Evolutionary conservation across 2,797 vertebrate species (phyloP).

Genomic region (Nasua narica): DNA sequence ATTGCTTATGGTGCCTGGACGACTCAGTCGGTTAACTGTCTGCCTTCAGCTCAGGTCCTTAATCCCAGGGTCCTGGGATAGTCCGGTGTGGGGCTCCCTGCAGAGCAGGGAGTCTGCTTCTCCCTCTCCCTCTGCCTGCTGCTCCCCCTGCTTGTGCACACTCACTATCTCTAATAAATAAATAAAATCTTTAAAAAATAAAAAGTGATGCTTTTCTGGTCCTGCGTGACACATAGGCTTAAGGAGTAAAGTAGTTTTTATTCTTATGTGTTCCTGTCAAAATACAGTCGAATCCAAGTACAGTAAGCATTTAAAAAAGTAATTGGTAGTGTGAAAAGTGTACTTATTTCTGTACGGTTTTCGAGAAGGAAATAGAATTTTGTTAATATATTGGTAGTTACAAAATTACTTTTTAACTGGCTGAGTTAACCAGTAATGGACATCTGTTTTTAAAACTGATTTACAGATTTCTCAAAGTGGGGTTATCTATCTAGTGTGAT

Average conservation of each 20-base stretch:
- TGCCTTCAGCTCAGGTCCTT: too few relatives aligned
- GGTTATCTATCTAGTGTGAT: neutral
- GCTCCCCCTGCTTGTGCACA: too few relatives aligned
- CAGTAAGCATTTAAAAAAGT: slow-evolving; percentile 1
- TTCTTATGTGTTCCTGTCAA: neutral
- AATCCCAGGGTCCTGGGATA: too few relatives aligned
- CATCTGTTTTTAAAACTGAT: neutral
- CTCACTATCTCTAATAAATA: too few relatives aligned
- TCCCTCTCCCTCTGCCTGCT: too few relatives aligned
- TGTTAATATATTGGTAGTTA: neutral
- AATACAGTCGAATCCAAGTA: slow-evolving; percentile 7
- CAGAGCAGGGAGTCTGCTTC: too few relatives aligned
- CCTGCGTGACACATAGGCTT: neutral
- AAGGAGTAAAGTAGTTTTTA: neutral
- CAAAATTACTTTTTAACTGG: slow-evolving; percentile 17
- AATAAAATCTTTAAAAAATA: too few relatives aligned
- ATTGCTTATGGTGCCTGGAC: neutral
- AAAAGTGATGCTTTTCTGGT: neutral
- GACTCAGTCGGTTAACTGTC: too few relatives aligned
- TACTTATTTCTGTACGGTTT: neutral
- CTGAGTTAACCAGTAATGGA: neutral
- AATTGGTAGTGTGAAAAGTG: neutral
- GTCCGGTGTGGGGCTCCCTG: too few relatives aligned
- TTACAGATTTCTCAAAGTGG: neutral
- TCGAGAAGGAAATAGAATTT: neutral